These are phyloP conservation scores for Champsocephalus esox DNA, from an alignment of 2,797 vertebrate genomes.

Conservation along the genomic window DNA sequence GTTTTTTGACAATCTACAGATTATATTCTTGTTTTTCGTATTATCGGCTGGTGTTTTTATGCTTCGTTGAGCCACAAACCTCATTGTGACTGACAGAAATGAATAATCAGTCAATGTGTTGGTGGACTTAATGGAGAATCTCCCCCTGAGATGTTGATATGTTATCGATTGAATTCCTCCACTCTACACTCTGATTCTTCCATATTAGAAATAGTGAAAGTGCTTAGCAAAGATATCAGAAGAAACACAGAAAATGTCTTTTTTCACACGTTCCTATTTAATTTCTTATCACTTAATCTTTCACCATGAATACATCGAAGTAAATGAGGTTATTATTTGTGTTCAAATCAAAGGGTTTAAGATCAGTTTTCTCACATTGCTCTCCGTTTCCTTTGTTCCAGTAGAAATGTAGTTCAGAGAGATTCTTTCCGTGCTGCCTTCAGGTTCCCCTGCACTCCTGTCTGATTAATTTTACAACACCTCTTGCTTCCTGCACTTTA, in stretches of 20 bases:
- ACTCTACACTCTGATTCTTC: slow-evolving; percentile 12
- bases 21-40: neutral
- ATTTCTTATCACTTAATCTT: neutral
- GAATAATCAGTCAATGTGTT: neutral
- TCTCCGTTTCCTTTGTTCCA: neutral
- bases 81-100: neutral
- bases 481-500: neutral
- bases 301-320: neutral
- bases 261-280: no score
- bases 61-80: no score
- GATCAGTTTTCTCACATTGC: neutral
- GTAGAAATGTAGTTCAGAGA: slow-evolving; percentile 1
- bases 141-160: slow-evolving; percentile 32
- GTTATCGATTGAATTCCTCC: slow-evolving; percentile 14
- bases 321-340: neutral
- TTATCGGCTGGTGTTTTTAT: neutral
- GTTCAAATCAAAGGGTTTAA: no score
- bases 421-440: slow-evolving; percentile 17
- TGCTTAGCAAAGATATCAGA: neutral
- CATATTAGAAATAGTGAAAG: slow-evolving; percentile 18
- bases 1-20: no score
- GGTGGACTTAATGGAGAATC: neutral
- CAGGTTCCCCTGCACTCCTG: slow-evolving; percentile 24
- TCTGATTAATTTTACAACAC: slow-evolving; percentile 50
- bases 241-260: no score